Base-by-base conservation (phyloP, 1,140 invertebrate genomes). In the Drosophila kikkawai region DNA sequence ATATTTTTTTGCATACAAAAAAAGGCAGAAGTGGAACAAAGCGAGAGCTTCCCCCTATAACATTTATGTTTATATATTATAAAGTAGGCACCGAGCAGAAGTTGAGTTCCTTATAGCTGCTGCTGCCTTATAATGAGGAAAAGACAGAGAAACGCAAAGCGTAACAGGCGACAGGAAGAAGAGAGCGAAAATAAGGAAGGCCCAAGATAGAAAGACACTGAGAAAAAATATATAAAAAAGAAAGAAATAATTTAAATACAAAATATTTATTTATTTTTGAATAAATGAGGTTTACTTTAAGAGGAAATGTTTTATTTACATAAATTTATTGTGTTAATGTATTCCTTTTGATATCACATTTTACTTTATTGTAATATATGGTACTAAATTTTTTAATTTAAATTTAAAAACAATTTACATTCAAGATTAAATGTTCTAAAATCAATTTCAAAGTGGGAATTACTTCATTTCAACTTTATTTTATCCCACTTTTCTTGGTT, bases 121-220 rank as follows among this genome's bases (percentile, higher is more conserved):
- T 53, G 56, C 75, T 50, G 60, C 70, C 65, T 55, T 58, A 85
- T 90, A 82, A 90, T 90, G 79, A 90, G 68, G 37, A 36, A 19
- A 41, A 71, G 12, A 56, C 65, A 42, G 22, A 69, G 41, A 55
- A 56, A 1, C 8, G 22, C 19, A 39, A 68, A 45, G 63, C 22
- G 51, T 32, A 42, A 11, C 34, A 64, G 80, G 85, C 84, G 77
- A 88, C 80, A 88, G 84, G 81, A 84, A 78, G 75, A 86, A 44
- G 45, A 45, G 63, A 68, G 57, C 44, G 42, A 64, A 39, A 55
- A 36, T 13, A 53, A 80, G 77, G 44, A 48, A 65, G 56, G 56
- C 15, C 36, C 15, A 22, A 64, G 55, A 64, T 64, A 64, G 57
- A 56, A 39, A 50, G 17, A 2, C 51, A 53, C 51, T 53, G 11